Base-by-base conservation (phyloP, 2,888 invertebrate genomes). In the Idaea aversata region DNA sequence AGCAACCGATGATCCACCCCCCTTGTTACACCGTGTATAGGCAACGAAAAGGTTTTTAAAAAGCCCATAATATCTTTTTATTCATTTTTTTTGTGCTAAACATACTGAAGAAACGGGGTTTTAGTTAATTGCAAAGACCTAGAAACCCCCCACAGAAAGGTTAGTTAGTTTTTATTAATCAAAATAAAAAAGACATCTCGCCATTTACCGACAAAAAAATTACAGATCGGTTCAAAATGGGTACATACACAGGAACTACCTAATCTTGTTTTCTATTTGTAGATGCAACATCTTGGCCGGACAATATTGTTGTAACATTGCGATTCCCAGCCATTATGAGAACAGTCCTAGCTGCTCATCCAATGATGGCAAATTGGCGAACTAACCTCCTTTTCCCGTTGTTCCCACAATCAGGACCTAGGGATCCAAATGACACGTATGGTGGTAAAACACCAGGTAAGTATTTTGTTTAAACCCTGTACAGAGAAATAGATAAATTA, bases 331-430 rank as follows among this genome's bases (percentile, higher is more conserved):
- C 94, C 15, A 95, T 95, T 67, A 92, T 95, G 82, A 90, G 95
- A 71, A 93, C 87, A 57, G 87, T 81, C 10, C 86, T 80, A 79
- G 69, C 85, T 60, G 90, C 85, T 73, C 90, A 92, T 73, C 92
- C 92, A 3, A 67, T 91, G 34, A 82, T 84, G 67, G 87, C 89
- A 13, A 91, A 92, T 71, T 97, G 97, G 97, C 90, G 94, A 61
- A 97, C 97, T 1, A 94, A 95, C 83, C 88, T 95, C n/a, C 83
- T 96, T 63, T 97, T 95, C 85, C 95, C 95, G 0, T 75, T 94
- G 59, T 96, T 94, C 82, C 96, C 95, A 74, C 88, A 87, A 34
- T 93, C 95, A 0, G 97, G 97, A 0, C 97, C 97, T 0, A 88
- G 97, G 65, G 93, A 94, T 64, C 85, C 91, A 4, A 81, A 84